phyloP scores from a whole-genome alignment of 2,888 invertebrate genomes.

The Venusia cambrica region DNA sequence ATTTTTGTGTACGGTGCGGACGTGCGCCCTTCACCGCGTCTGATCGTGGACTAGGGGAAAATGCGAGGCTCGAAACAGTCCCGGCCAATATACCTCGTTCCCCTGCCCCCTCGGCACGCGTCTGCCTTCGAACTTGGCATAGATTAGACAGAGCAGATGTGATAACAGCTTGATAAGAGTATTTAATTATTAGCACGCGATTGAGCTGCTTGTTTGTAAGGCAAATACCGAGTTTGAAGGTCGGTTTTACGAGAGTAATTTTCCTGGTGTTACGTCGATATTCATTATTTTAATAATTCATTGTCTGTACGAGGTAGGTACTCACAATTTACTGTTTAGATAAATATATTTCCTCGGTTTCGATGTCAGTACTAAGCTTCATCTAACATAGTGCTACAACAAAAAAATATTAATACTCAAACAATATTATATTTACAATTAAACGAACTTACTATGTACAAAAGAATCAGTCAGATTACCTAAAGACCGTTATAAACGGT shows the following conservation, averaged over 20 bases:
- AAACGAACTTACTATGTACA: too few species aligned
- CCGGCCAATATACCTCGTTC: conserved; percentile 40
- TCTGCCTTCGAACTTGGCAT: conserved; percentile 45
- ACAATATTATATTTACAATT: too few species aligned
- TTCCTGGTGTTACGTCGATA: conserved; percentile 2
- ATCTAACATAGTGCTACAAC: too few species aligned
- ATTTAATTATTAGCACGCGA: conserved; percentile 29
- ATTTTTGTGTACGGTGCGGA: conserved; percentile 32
- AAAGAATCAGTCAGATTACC: too few species aligned
- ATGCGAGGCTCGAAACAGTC: conserved; percentile 54
- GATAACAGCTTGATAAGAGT: conserved; percentile 33
- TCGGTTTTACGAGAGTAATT: conserved; percentile 13
- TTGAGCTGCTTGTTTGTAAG: conserved; percentile 3
- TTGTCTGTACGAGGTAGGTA: too few species aligned
- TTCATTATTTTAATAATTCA: too few species aligned
- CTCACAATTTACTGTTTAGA: too few species aligned
- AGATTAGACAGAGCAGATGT: conserved; percentile 47
- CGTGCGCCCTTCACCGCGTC: conserved; percentile 42
- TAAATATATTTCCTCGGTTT: too few species aligned
- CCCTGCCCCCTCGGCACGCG: conserved; percentile 58
- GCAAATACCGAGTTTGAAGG: conserved; percentile 16
- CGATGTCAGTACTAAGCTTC: too few species aligned
- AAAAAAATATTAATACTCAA: too few species aligned
- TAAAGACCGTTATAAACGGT: too few species aligned
- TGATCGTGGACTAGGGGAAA: conserved; percentile 63